Evolutionary conservation across 1,140 invertebrate genomes (phyloP).

Genomic region (Euura lappo): DNA sequence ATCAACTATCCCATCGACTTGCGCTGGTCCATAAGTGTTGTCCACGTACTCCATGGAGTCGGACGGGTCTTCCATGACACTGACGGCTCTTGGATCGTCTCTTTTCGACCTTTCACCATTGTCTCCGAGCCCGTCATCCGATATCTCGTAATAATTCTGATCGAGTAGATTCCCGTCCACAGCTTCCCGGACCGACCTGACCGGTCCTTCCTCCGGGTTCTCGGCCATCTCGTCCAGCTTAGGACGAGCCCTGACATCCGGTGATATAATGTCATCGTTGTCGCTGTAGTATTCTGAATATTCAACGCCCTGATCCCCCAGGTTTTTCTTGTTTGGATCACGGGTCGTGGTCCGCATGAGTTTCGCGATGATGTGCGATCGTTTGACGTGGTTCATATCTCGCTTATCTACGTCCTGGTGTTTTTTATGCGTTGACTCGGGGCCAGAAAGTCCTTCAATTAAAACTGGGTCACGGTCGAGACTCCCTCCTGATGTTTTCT

Average conservation of each 20-base stretch:
- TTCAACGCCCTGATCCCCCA: constrained; percentile 26
- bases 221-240: background rate
- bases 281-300: constrained; percentile 37
- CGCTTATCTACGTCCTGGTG: background rate
- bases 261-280: constrained; percentile 17
- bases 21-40: background rate
- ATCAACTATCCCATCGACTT: background rate
- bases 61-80: background rate
- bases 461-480: background rate
- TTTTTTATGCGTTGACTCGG: no score
- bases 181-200: background rate
- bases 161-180: background rate
- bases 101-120: background rate
- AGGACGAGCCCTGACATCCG: constrained; percentile 22
- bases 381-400: background rate
- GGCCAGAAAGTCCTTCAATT: no score
- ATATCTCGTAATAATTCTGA: background rate
- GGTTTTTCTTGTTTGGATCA: constrained; percentile 21
- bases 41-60: constrained; percentile 1
- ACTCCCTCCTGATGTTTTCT: background rate
- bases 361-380: constrained; percentile 15
- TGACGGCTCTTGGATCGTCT: background rate
- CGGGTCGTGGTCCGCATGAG: constrained; percentile 30
- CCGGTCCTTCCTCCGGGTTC: background rate
- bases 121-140: background rate